These are phyloP conservation scores for Antheraea mylitta DNA, from an alignment of 1,140 invertebrate genomes.

Conservation along the genomic window DNA sequence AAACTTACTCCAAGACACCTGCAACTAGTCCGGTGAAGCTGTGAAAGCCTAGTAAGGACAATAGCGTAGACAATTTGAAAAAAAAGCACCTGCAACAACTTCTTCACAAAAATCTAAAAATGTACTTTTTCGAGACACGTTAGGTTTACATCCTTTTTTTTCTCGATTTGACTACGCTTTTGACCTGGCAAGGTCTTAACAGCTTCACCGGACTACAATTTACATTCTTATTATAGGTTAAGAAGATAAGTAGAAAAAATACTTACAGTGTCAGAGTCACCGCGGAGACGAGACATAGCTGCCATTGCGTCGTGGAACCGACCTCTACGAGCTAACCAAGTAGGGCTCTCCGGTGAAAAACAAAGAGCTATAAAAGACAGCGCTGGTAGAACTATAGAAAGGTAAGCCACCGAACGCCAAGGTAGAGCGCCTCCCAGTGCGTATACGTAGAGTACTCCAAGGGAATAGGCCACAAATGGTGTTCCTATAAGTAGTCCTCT, in stretches of 20 bases:
- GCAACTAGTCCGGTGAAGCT: no score
- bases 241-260: not conserved
- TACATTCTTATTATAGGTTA: no score
- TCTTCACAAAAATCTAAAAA: no score
- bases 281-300: constrained; percentile 84
- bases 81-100: no score
- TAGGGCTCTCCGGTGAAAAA: constrained; percentile 85
- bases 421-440: constrained; percentile 81
- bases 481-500: constrained; percentile 83
- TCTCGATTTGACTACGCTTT: no score
- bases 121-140: no score
- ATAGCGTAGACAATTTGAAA: no score
- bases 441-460: constrained; percentile 86
- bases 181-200: no score
- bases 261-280: constrained; percentile 79
- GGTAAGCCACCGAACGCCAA: constrained; percentile 83
- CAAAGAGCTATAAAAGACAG: constrained; percentile 80
- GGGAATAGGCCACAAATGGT: constrained; percentile 84
- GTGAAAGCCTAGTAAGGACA: no score
- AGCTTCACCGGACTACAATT: no score
- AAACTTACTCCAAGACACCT: no score
- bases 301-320: constrained; percentile 81
- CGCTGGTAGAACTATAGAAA: constrained; percentile 80
- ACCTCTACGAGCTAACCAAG: constrained; percentile 83
- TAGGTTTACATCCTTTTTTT: no score